Conservation (phyloP, 2,888 invertebrate species). For the Muschampia plurimacula region DNA sequence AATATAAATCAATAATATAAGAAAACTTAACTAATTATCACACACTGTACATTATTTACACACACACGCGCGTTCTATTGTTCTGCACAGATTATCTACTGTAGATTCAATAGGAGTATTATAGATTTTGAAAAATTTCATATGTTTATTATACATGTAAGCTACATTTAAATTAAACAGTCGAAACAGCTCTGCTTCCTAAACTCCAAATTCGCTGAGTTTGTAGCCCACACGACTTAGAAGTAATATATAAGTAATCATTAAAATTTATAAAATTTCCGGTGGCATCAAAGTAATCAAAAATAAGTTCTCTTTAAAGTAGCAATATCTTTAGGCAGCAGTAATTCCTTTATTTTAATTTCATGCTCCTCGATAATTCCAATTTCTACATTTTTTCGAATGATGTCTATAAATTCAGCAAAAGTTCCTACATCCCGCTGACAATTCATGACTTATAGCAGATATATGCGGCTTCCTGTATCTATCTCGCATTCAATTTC, state of each 20-base stretch:
- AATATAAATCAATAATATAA: too few species aligned
- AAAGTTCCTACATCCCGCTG: too few species aligned
- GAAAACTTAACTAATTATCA: too few species aligned
- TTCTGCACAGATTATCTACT: not conserved
- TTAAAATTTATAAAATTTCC: too few species aligned
- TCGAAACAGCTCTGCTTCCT: too few species aligned
- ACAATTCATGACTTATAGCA: constrained; percentile 2
- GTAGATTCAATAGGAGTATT: not conserved
- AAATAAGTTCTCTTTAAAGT: not conserved
- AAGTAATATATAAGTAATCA: too few species aligned
- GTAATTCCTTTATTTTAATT: not conserved
- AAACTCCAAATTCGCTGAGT: too few species aligned
- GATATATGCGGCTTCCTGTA: not conserved
- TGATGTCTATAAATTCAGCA: not conserved
- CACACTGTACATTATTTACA: too few species aligned
- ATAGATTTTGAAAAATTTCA: not conserved
- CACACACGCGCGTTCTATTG: too few species aligned
- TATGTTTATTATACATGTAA: not conserved
- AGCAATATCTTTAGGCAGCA: not conserved
- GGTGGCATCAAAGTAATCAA: too few species aligned
- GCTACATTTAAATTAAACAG: too few species aligned
- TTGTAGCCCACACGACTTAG: too few species aligned
- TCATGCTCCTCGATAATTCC: not conserved
- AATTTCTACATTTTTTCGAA: not conserved
- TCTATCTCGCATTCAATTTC: not conserved